These are phyloP conservation scores for Cetoscarus ocellatus DNA, from an alignment of 2,797 vertebrate species.

Conservation along the genomic window DNA sequence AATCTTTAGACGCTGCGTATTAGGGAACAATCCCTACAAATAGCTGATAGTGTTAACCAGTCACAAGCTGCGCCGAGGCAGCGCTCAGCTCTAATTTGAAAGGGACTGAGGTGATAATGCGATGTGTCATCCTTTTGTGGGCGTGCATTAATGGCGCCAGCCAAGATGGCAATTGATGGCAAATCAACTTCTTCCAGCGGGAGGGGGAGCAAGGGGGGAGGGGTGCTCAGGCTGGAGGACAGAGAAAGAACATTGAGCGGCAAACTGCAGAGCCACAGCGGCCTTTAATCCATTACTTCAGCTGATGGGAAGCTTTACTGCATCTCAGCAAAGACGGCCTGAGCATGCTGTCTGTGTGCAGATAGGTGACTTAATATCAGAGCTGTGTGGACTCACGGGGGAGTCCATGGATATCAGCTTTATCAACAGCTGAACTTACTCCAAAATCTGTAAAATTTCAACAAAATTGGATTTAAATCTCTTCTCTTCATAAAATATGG, in stretches of 20 bases:
- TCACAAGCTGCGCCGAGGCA: conserved; percentile 89
- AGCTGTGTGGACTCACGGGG: conserved; percentile 52
- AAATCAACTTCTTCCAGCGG: conserved; percentile 91
- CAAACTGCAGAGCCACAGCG: conserved; percentile 87
- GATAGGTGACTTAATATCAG: conserved; percentile 57
- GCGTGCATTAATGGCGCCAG: conserved; percentile 93
- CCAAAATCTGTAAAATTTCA: no score
- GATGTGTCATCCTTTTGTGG: conserved; percentile 91
- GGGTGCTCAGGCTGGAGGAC: conserved; percentile 74
- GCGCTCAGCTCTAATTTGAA: conserved; percentile 93
- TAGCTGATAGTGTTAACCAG: conserved; percentile 90
- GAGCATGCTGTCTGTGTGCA: conserved; percentile 53
- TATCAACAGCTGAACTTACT: no score
- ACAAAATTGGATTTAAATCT: no score
- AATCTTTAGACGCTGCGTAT: conserved; percentile 91
- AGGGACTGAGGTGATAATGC: conserved; percentile 93
- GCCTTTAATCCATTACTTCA: conserved; percentile 94
- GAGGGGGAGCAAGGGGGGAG: conserved; percentile 52
- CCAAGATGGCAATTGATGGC: conserved; percentile 88
- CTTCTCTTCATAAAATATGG: no score
- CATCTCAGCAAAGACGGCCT: conserved; percentile 85
- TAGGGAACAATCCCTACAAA: conserved; percentile 89
- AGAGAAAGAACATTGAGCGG: conserved; percentile 92
- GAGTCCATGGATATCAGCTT: conserved; percentile 6
- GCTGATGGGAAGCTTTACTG: conserved; percentile 92